Evolutionary conservation across 2,797 vertebrate genomes (phyloP).

Genomic region (Neomorphus geoffroyi): DNA sequence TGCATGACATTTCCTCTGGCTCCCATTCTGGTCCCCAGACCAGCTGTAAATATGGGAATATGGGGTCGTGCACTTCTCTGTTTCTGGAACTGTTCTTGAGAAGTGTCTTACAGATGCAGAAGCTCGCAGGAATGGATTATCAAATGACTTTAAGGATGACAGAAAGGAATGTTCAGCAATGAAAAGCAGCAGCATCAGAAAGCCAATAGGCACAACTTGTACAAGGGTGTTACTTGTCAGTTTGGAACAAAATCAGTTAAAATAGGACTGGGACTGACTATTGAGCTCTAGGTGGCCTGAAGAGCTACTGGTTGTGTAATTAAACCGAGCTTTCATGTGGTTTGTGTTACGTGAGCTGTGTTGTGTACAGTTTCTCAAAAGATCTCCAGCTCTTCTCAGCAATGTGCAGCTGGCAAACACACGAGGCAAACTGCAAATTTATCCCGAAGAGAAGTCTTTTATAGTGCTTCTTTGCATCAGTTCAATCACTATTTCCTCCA

Average conservation of each 20-base stretch:
- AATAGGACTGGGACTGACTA: neutral
- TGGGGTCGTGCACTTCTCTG: neutral
- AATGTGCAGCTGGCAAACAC: fast-evolving
- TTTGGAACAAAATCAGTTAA: neutral
- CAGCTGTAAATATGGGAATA: neutral
- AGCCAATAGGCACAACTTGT: neutral
- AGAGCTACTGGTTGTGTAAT: neutral
- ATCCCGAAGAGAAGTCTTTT: neutral
- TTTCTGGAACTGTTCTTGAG: neutral
- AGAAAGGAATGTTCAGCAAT: neutral
- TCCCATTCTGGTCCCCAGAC: neutral
- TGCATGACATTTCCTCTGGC: neutral
- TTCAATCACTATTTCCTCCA: neutral
- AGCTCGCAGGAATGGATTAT: neutral
- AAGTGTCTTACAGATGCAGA: neutral
- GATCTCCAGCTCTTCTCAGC: neutral
- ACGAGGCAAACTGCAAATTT: neutral
- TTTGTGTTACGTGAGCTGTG: neutral
- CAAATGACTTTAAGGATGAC: neutral
- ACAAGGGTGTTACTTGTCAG: neutral
- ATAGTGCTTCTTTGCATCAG: neutral
- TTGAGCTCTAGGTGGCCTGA: neutral
- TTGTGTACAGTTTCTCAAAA: neutral
- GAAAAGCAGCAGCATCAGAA: neutral
- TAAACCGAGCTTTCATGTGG: neutral